Evolutionary conservation across 2,113 vertebrate genomes (phyloP).

Genomic region (Mixornis gularis): DNA sequence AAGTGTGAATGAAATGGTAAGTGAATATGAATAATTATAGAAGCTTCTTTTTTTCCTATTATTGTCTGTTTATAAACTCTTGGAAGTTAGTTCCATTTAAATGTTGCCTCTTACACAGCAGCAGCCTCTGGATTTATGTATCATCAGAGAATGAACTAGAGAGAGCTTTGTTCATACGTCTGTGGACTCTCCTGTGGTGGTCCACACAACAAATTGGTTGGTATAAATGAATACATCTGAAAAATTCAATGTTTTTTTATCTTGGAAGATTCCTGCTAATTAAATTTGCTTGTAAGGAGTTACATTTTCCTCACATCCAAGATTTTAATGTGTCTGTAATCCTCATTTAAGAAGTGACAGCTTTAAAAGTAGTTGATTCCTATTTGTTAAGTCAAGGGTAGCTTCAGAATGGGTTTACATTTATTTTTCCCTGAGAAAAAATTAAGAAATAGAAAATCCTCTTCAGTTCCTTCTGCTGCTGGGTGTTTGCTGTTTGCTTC

Average conservation of each 20-base stretch:
- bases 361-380: background rate
- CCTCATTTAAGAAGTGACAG: background rate
- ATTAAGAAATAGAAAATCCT: background rate
- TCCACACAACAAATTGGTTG: background rate
- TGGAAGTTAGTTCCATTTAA: background rate
- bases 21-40: background rate
- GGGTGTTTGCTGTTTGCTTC: background rate
- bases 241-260: background rate
- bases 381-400: background rate
- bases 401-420: background rate
- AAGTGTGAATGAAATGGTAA: background rate
- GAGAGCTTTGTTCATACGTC: accelerated
- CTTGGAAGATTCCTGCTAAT: background rate
- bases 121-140: background rate
- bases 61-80: background rate
- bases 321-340: background rate
- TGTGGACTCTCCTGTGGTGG: background rate
- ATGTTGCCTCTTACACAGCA: background rate
- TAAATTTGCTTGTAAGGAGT: background rate
- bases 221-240: background rate
- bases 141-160: background rate
- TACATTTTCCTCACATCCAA: background rate
- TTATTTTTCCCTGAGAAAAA: background rate
- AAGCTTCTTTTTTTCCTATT: background rate
- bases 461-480: background rate